These are phyloP conservation scores for Nephrotoma flavescens DNA, from an alignment of 2,888 invertebrate genomes.

Conservation along the genomic window DNA sequence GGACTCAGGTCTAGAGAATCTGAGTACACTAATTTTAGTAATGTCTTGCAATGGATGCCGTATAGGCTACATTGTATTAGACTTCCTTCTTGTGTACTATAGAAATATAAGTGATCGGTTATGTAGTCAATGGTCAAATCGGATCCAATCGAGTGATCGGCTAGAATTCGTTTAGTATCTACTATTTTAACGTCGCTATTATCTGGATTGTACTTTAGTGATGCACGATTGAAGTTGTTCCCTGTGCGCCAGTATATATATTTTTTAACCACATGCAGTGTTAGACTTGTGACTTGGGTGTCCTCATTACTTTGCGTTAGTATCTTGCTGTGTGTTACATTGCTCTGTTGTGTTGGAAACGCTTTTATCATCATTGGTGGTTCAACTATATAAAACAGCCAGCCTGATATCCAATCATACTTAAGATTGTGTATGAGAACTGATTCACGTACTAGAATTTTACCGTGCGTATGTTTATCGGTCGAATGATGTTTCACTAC, in stretches of 20 bases:
- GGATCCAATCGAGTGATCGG: too few species aligned
- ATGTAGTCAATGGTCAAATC: not conserved
- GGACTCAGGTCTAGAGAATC: not conserved
- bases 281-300: not conserved
- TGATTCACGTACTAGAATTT: not conserved
- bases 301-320: not conserved
- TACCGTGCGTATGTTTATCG: not conserved
- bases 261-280: not conserved
- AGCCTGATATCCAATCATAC: not conserved
- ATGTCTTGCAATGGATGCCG: not conserved
- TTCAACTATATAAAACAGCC: not conserved
- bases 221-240: not conserved
- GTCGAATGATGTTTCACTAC: not conserved
- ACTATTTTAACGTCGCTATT: not conserved
- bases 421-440: not conserved
- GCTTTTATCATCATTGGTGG: not conserved
- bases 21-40: not conserved
- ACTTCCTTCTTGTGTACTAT: not conserved
- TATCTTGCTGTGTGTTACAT: not conserved
- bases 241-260: not conserved
- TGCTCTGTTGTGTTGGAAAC: not conserved
- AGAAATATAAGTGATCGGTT: not conserved
- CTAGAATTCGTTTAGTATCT: too few species aligned
- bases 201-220: not conserved
- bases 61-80: not conserved